phyloP scores from a whole-genome alignment of 2,888 invertebrate species.

The Yponomeuta evonymella region DNA sequence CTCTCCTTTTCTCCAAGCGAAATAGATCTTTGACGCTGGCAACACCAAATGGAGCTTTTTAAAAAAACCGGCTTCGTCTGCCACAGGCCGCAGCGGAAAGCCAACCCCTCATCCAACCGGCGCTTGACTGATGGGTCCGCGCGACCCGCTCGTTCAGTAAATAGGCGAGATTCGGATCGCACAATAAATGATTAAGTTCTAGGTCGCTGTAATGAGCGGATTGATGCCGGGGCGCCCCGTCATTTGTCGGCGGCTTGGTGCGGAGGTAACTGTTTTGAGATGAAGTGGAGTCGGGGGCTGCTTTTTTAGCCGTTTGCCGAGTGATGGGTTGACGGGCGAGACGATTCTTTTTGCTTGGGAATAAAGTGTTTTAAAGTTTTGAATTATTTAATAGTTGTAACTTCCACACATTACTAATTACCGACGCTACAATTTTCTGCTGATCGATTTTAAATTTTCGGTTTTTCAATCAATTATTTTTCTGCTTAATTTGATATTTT shows the following conservation, averaged over 20 bases:
- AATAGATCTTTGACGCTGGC: no score
- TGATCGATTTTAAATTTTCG: not conserved
- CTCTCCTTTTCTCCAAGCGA: no score
- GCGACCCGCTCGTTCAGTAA: slow-evolving; percentile 60
- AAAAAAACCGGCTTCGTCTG: no score
- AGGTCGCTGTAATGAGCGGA: slow-evolving; percentile 65
- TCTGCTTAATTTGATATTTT: no score
- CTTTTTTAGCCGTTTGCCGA: not conserved
- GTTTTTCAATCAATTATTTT: no score
- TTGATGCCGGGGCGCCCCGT: slow-evolving; percentile 56
- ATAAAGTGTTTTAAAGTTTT: no score
- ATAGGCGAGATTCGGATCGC: slow-evolving; percentile 60
- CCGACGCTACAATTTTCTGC: not conserved
- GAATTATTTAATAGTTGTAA: no score
- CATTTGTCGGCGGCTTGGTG: slow-evolving; percentile 45
- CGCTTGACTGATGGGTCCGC: slow-evolving; percentile 48
- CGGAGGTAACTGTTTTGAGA: slow-evolving; percentile 9
- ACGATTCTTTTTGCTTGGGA: no score
- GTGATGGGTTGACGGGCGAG: no score
- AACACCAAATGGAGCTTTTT: no score
- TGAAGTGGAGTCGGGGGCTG: not conserved
- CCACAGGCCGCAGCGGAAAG: no score
- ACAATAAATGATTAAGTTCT: slow-evolving; percentile 69
- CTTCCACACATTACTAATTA: no score
- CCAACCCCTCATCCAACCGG: slow-evolving; percentile 18